Percentiles rank a stretch among this genome's conserved stretches.
Evolutionary conservation across 2,888 invertebrate species (phyloP).

Genomic region (Imbricaverruca yamaguchii): DNA sequence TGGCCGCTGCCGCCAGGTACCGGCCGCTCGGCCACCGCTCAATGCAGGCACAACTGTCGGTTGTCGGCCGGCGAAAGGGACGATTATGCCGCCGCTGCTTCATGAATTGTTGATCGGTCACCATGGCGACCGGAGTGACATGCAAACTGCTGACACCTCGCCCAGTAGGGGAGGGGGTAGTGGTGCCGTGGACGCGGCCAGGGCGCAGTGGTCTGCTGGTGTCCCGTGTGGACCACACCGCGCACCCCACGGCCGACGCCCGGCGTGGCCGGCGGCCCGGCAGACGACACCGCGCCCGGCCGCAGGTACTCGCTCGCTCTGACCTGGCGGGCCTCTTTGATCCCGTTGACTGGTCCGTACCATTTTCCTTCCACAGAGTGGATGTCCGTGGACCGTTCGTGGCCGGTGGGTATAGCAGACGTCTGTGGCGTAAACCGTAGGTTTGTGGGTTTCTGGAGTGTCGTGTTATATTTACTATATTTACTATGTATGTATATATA

Average conservation of each 20-base stretch:
- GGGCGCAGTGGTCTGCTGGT: neutral
- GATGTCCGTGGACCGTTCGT: too few relatives aligned
- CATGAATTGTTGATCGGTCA: slow-evolving; percentile 8
- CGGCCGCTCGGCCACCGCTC: neutral
- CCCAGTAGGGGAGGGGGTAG: neutral
- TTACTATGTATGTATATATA: too few relatives aligned
- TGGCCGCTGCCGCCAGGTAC: neutral
- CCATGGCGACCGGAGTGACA: neutral
- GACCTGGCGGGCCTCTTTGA: too few relatives aligned
- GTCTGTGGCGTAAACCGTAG: too few relatives aligned
- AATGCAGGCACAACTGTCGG: neutral
- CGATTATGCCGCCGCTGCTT: neutral
- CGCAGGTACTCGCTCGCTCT: neutral
- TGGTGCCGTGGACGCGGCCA: neutral
- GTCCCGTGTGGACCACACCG: neutral
- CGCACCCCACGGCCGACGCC: neutral
- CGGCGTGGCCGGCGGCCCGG: neutral
- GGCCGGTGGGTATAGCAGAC: too few relatives aligned
- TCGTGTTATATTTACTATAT: too few relatives aligned
- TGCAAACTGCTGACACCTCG: slow-evolving; percentile 8
- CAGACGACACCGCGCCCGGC: neutral
- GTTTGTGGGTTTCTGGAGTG: too few relatives aligned
- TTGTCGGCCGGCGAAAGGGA: neutral
- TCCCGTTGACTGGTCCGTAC: too few relatives aligned
- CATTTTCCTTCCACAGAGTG: too few relatives aligned